Conservation (phyloP, 2,113 vertebrate species). For the Scalopus aquaticus region DNA sequence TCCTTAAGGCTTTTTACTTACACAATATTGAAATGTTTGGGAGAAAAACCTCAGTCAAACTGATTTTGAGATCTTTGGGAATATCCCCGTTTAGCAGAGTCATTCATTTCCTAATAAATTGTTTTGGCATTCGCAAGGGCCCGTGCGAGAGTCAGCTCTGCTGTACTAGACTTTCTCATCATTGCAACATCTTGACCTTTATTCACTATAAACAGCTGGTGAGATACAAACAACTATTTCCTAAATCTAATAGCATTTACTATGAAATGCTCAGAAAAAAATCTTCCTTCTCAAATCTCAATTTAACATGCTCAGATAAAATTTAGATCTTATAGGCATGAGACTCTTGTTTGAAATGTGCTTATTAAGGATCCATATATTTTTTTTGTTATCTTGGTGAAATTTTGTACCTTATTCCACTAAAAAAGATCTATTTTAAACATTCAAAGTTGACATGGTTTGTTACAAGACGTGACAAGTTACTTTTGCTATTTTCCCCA, state of each 20-base stretch:
- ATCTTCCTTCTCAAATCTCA: neutral
- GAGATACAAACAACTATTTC: slow-evolving; percentile 35
- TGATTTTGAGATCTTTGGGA: neutral
- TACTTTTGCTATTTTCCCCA: neutral
- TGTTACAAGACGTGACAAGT: neutral
- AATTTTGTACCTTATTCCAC: neutral
- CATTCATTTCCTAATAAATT: neutral
- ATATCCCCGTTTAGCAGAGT: neutral
- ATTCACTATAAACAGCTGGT: slow-evolving; percentile 57
- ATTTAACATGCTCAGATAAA: neutral
- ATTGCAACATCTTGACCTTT: slow-evolving; percentile 71
- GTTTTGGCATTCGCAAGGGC: neutral
- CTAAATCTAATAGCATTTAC: neutral
- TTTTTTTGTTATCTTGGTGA: neutral
- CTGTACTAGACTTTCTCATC: slow-evolving; percentile 30
- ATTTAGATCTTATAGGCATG: neutral
- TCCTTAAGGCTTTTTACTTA: neutral
- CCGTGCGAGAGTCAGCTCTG: neutral
- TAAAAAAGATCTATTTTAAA: slow-evolving; percentile 39
- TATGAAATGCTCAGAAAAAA: slow-evolving; percentile 27
- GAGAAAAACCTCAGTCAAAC: neutral
- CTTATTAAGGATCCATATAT: neutral
- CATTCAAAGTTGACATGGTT: neutral
- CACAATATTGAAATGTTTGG: neutral
- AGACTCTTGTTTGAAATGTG: neutral